Evolutionary conservation across 2,113 vertebrate genomes (phyloP).

Genomic region (Charina bottae): DNA sequence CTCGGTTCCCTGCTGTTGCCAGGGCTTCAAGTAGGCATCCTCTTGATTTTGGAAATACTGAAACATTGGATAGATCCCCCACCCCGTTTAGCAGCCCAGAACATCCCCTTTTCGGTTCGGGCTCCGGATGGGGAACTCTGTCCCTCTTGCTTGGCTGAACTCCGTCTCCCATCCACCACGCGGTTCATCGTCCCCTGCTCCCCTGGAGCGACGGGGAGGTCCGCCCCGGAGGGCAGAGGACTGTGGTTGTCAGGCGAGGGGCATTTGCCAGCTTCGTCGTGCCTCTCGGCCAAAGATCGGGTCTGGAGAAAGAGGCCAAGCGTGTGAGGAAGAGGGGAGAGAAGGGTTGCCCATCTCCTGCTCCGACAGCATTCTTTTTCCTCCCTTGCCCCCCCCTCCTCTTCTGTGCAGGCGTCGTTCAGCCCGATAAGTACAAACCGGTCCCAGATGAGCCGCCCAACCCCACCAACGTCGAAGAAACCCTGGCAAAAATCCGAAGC

Average conservation of each 20-base stretch:
- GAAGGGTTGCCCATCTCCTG: too few relatives aligned
- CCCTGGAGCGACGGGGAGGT: background rate
- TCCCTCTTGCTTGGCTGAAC: background rate
- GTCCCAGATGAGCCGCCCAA: conserved; percentile 94
- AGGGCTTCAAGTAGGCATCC: background rate
- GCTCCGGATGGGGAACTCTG: background rate
- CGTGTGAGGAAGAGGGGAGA: background rate
- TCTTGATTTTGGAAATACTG: background rate
- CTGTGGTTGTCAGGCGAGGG: background rate
- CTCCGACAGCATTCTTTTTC: background rate
- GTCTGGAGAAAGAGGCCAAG: background rate
- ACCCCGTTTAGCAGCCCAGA: background rate
- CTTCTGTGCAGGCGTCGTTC: conserved; percentile 87
- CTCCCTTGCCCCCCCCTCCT: background rate
- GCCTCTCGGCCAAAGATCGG: background rate
- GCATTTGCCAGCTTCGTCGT: background rate
- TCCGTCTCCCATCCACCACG: background rate
- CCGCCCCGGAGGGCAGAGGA: background rate
- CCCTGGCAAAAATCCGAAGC: conserved; percentile 82
- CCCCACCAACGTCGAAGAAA: conserved; percentile 90
- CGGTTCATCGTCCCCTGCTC: background rate
- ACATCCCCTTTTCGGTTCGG: background rate
- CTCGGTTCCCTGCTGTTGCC: background rate
- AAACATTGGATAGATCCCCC: too few relatives aligned
- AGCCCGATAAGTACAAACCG: conserved; percentile 88